Base-by-base conservation (phyloP, 2,888 invertebrate species). In the Mylabris sibirica region DNA sequence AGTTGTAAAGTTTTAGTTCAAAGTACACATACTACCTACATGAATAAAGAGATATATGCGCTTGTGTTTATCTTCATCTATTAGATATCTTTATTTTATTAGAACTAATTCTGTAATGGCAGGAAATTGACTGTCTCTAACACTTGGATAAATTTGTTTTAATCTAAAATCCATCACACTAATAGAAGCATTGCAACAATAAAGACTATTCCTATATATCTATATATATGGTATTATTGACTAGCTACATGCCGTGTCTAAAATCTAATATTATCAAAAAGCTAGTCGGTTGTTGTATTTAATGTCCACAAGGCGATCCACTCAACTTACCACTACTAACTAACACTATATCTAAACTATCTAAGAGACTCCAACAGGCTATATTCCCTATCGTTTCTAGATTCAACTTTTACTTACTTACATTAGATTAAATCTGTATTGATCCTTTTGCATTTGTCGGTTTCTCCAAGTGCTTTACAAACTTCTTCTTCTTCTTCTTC, bases 371-470 rank as follows among this genome's bases (percentile, higher is more conserved):
- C 74, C 71, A 66, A 72, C 70, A 68, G 70, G 70, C 68, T 69
- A 68, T 72, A 70, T 53, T 53, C 12, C 24, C 74, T 66, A 70
- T 68, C 70, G 69, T 53, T 53, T 70, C 71, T 67, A 11, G 72
- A 73, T 74, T 8, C 30, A 74, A 73, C 75, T 75, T 74, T 75
- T 74, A 75, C 75, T 75, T 74, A 75, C 74, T 74, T 74, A 75
- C 73, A 66, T 73, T 71, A 74, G 75, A 75, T 75, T 75, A 75
- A 75, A 75, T 75, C 73, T 74, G 73, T 75, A 75, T 75, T 72
- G 75, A 75, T 74, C 73, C 72, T 68, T 64, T 74, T 74, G 67
- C 71, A 53, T 53, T 53, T 53, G 11, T 53, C 53, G 53, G 24
- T 68, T 64, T 67, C 70, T 66, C 72, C 59, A 65, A 66, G 72